These are phyloP conservation scores for Ctenopoma kingsleyae DNA, from an alignment of 2,797 vertebrate species.

Conservation along the genomic window DNA sequence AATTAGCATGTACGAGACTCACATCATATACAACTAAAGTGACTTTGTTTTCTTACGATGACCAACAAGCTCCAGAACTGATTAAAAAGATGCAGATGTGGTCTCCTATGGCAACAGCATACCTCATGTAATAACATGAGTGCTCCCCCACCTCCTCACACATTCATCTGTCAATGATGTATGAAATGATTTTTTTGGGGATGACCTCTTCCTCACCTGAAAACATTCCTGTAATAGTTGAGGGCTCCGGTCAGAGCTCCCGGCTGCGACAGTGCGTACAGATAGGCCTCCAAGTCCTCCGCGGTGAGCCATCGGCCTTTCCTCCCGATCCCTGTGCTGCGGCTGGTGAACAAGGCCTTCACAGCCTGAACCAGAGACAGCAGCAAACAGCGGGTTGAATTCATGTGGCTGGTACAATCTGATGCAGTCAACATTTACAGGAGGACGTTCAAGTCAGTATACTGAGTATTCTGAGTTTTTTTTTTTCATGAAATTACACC, in stretches of 20 bases:
- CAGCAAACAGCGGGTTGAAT: constrained; percentile 15
- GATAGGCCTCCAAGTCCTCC: constrained; percentile 95
- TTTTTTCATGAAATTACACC: too few relatives aligned
- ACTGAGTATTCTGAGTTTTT: too few relatives aligned
- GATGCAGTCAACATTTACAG: constrained; percentile 21
- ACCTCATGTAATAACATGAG: too few relatives aligned
- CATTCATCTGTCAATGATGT: not conserved
- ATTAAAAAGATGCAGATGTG: too few relatives aligned
- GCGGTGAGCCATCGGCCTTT: constrained; percentile 91
- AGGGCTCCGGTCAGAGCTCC: constrained; percentile 95
- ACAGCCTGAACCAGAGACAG: constrained; percentile 83
- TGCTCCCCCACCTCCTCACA: too few relatives aligned
- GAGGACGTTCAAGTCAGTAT: constrained; percentile 1
- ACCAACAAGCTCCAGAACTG: too few relatives aligned
- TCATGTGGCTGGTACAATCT: constrained; percentile 9
- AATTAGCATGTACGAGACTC: not conserved
- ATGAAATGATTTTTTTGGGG: not conserved
- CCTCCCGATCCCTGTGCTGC: constrained; percentile 91
- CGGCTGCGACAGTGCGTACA: constrained; percentile 96
- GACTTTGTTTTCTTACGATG: not conserved
- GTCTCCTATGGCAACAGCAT: not conserved
- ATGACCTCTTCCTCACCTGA: constrained; percentile 85
- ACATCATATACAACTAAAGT: not conserved
- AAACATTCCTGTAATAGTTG: constrained; percentile 96
- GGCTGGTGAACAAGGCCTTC: constrained; percentile 94